Base-by-base conservation (phyloP, 2,888 invertebrate genomes). In the Epistrophella euchroma region DNA sequence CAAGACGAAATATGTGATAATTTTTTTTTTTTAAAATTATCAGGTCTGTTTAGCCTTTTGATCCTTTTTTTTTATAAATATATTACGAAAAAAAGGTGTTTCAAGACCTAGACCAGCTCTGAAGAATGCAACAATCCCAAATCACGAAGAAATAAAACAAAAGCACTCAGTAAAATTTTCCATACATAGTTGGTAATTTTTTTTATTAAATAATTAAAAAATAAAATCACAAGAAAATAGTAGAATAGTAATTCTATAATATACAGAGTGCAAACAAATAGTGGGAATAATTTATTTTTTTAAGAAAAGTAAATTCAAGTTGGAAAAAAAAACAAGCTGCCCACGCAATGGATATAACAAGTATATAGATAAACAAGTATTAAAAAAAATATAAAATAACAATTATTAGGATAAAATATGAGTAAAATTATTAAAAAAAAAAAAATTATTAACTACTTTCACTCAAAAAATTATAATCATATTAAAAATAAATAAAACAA, bases 191-290 rank as follows among this genome's bases (percentile, higher is more conserved):
- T 45, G n/a, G 10, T 25, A 50, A 11, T 3, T 52, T 52, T 3
- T 52, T 52, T 68, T 68, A 68, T 52, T 68, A 25, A 50, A 52
- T 47, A 66, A 40, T 52, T 68, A 52, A 52, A 52, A 87, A 19
- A 75, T 80, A 81, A 87, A 87, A 88, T 87, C 87, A 88, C 87
- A 88, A 86, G 68, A 71, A 71, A 75, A 80, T 78, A 77, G 50
- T 37, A 50, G 10, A 52, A 68, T 52, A 25, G 17, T 50, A 50
- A 35, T 35, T 60, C 19, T 22, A 52, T 37, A 68, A 50, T 35
- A 37, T 37, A 13, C 15, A 25, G 37, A 6, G 52, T 68, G 68
- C 68, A 1, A 11, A 37, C 37, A 52, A 50, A 25, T 25, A 37
- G 52, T 37, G 37, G 68, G 52, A 35, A 50, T 66, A 66, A 35